Evolutionary conservation across 1,140 invertebrate genomes (phyloP).

Genomic region (Saxidomus purpurata): DNA sequence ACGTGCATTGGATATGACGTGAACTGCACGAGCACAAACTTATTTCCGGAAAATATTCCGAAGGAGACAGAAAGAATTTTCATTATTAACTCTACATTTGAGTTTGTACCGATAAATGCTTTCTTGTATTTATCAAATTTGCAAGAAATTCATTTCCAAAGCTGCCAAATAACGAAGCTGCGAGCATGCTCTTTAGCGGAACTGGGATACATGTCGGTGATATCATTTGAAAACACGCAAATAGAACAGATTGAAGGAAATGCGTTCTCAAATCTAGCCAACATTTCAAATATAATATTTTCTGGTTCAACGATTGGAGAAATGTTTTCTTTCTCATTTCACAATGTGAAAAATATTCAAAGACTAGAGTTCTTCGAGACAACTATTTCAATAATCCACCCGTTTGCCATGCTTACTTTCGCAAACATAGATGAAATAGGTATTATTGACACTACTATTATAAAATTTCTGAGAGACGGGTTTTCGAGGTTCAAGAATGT

Average conservation of each 20-base stretch:
- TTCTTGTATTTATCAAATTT: not conserved
- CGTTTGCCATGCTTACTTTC: not conserved
- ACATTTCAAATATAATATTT: constrained; percentile 27
- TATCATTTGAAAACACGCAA: constrained; percentile 9
- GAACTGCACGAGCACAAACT: constrained; percentile 7
- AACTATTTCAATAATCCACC: constrained; percentile 27
- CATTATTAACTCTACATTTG: not conserved
- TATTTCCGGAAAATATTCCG: constrained; percentile 33
- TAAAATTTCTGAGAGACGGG: not conserved
- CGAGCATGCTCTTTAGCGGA: constrained; percentile 57
- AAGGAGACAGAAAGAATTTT: not conserved
- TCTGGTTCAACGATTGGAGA: not conserved
- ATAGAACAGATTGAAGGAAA: constrained; percentile 53
- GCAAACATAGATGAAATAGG: constrained; percentile 2
- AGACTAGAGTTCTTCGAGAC: constrained; percentile 1
- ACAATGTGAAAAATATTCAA: constrained; percentile 26
- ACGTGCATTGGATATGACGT: constrained; percentile 22
- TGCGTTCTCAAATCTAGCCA: constrained; percentile 52
- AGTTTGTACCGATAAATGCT: constrained; percentile 21
- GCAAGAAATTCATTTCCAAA: constrained; percentile 5
- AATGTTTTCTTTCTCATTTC: constrained; percentile 44
- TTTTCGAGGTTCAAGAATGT: constrained; percentile 21
- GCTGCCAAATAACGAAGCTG: not conserved
- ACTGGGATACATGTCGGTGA: not conserved
- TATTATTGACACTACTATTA: not conserved